A percentile compares a stretch with the other conserved stretches of the same genome.
Evolutionary conservation across 2,888 invertebrate genomes (phyloP).

Genomic region (Sinodicranocentrus sp.): DNA sequence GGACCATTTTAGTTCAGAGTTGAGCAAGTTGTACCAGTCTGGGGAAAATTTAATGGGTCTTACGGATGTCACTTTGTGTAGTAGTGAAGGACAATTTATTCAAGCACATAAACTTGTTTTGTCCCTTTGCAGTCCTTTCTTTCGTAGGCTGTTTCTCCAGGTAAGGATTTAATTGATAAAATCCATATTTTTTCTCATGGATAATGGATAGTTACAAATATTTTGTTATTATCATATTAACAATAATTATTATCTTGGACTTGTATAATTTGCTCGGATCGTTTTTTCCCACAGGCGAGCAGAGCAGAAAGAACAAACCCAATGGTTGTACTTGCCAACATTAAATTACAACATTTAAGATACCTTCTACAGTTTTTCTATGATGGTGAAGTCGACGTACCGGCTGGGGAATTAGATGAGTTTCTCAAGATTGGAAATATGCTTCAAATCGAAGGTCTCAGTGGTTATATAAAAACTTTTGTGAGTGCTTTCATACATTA

Average conservation of each 20-base stretch:
- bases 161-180: no score
- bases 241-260: no score
- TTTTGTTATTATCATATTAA: no score
- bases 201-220: no score
- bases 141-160: neutral
- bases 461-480: neutral
- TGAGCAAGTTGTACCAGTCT: no score
- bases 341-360: neutral
- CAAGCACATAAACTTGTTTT: neutral
- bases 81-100: neutral
- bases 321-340: neutral
- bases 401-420: conserved; percentile 6
- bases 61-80: conserved; percentile 9
- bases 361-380: neutral
- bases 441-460: neutral
- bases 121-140: neutral
- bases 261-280: no score
- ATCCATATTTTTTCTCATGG: no score
- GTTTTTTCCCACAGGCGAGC: no score
- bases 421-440: neutral
- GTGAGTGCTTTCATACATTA: no score
- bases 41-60: neutral
- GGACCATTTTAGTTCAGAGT: no score
- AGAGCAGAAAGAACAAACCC: no score
- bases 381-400: neutral